phyloP scores from a whole-genome alignment of 2,113 vertebrate species.

The Gavialis gangeticus region DNA sequence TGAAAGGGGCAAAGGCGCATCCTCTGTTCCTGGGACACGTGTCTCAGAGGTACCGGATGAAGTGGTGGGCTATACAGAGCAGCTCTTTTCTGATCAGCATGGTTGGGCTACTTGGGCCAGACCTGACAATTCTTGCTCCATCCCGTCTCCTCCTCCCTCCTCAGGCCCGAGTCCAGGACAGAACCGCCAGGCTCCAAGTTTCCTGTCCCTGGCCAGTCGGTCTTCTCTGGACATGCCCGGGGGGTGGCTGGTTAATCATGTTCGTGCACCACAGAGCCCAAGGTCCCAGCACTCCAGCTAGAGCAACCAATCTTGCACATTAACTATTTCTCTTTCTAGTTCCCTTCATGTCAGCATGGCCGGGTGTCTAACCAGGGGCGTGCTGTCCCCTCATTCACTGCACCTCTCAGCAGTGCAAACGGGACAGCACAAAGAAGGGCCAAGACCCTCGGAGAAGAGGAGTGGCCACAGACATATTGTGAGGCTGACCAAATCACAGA shows the following conservation, averaged over 20 bases:
- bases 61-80: not conserved
- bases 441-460: not conserved
- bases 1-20: conserved; percentile 53
- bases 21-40: conserved; percentile 4
- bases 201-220: not conserved
- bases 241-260: not conserved
- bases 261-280: not conserved
- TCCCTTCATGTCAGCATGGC: not conserved
- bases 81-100: not conserved
- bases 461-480: not conserved
- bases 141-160: not conserved
- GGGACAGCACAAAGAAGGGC: conserved; percentile 32
- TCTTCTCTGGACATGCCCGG: not conserved
- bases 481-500: not conserved
- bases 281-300: not conserved
- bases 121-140: not conserved
- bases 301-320: not conserved
- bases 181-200: not conserved
- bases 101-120: not conserved
- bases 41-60: not conserved
- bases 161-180: not conserved
- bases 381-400: conserved; percentile 8
- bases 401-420: conserved; percentile 4
- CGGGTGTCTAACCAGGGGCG: not conserved
- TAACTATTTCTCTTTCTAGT: not conserved